phyloP scores from a whole-genome alignment of 2,797 vertebrate genomes.

The Heterohyrax brucei region DNA sequence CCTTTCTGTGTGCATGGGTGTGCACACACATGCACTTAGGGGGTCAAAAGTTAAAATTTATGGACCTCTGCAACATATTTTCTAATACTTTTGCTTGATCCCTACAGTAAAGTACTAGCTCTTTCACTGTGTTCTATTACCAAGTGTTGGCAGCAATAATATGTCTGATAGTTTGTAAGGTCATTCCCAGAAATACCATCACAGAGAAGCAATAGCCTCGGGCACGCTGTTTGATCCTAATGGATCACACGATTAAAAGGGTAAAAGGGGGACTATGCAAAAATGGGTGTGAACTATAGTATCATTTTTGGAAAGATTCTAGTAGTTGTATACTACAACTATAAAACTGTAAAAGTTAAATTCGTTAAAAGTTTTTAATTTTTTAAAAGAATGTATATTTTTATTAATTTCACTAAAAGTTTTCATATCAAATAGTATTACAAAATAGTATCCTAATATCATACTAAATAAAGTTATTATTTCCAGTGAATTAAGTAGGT shows the following conservation, averaged over 20 bases:
- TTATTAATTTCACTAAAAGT: conserved; percentile 18
- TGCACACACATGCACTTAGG: background rate
- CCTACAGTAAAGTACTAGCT: conserved; percentile 12
- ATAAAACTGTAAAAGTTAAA: conserved; percentile 51
- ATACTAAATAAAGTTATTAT: background rate
- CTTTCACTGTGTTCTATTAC: conserved; percentile 59
- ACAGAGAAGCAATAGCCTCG: conserved; percentile 71
- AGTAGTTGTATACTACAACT: conserved; percentile 34
- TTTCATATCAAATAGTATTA: background rate
- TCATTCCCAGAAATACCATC: conserved; percentile 69
- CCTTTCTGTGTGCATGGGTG: background rate
- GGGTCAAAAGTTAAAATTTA: background rate
- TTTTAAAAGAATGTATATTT: background rate
- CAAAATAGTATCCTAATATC: background rate
- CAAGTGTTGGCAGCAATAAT: conserved; percentile 64
- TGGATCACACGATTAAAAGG: conserved; percentile 68
- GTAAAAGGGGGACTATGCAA: conserved; percentile 46
- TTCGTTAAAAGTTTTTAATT: background rate
- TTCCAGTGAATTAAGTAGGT: conserved; percentile 5
- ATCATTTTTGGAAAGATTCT: conserved; percentile 56
- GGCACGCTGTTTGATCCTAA: conserved; percentile 49
- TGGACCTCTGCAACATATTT: conserved; percentile 48
- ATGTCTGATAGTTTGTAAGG: conserved; percentile 59
- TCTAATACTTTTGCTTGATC: conserved; percentile 33
- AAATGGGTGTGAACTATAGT: conserved; percentile 47